Conservation (phyloP, 2,888 invertebrate species). For the Ennomos erosarius region DNA sequence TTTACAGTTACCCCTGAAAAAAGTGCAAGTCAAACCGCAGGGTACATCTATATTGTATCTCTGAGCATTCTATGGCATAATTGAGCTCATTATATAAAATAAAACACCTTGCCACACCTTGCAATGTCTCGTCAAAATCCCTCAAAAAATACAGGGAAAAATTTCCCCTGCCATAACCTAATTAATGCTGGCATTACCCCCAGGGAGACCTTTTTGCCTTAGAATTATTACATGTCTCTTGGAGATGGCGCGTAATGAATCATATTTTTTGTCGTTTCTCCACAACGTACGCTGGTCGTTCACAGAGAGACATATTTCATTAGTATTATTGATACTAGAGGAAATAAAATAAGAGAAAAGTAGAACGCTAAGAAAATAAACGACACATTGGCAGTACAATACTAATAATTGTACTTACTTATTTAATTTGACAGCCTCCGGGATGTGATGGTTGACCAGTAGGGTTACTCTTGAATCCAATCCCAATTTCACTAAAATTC, state of each 20-base stretch:
- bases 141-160: conserved; percentile 4
- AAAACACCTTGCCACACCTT: too few relatives aligned
- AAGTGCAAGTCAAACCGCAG: too few relatives aligned
- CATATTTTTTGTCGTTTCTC: conserved; percentile 39
- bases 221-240: conserved; percentile 44
- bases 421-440: too few relatives aligned
- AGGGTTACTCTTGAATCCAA: too few relatives aligned
- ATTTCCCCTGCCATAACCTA: conserved; percentile 36
- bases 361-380: neutral
- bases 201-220: conserved; percentile 48
- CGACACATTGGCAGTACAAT: too few relatives aligned
- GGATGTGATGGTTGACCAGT: too few relatives aligned
- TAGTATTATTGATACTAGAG: conserved; percentile 12
- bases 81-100: too few relatives aligned
- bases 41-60: too few relatives aligned
- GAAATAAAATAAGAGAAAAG: neutral
- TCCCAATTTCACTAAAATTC: too few relatives aligned
- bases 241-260: conserved; percentile 45
- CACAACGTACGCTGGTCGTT: conserved; percentile 10
- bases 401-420: neutral
- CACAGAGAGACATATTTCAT: conserved; percentile 11
- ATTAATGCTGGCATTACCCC: conserved; percentile 56
- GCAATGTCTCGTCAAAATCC: too few relatives aligned
- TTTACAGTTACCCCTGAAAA: too few relatives aligned
- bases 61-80: too few relatives aligned